Base-by-base conservation (phyloP, 2,888 invertebrate species). In the Xestia rhomboidea region DNA sequence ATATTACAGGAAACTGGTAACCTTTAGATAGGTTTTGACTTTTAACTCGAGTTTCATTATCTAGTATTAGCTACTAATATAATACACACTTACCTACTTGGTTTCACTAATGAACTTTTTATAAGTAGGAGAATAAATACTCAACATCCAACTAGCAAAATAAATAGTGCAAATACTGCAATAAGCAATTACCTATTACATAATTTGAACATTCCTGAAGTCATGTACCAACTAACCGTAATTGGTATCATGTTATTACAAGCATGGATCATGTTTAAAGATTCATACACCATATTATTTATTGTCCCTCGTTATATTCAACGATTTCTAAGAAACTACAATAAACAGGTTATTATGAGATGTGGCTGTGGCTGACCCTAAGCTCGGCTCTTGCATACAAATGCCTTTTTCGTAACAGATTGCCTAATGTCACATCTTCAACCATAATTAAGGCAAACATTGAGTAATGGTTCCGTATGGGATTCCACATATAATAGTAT, bases 381-480 rank as follows among this genome's bases (percentile, higher is more conserved):
- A 69, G 66, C 74, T 77, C 41, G 49, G 63, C 38, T 74, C 71
- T 77, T 86, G 73, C 85, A 87, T 84, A 81, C 70, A 87, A 80
- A 84, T 88, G 78, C 69, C 73, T 18, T 82, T 83, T 76, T 76
- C 78, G 82, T 84, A 87, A 87, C 79, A 70, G 7, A 81, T 87
- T 87, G 75, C 78, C 76, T 82, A 84, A 87, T 77, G 84, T 75
- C 83, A 67, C 73, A 76, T 88, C 77, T 82, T 79, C 73, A 73
- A 79, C 68, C 44, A 68, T 84, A 75, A 84, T 84, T 75, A 70
- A 64, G 79, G 64, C 38, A 72, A 74, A 79, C 68, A 62, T 67
- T 68, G 62, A 73, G 86, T 62, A 66, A 49, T 60, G 88, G 87
- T 88, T 84, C 88, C 70, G 88, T 75, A 72, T 63, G 38, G 21